Conservation (phyloP, 2,888 invertebrate genomes). For the Hypsopygia costalis region DNA sequence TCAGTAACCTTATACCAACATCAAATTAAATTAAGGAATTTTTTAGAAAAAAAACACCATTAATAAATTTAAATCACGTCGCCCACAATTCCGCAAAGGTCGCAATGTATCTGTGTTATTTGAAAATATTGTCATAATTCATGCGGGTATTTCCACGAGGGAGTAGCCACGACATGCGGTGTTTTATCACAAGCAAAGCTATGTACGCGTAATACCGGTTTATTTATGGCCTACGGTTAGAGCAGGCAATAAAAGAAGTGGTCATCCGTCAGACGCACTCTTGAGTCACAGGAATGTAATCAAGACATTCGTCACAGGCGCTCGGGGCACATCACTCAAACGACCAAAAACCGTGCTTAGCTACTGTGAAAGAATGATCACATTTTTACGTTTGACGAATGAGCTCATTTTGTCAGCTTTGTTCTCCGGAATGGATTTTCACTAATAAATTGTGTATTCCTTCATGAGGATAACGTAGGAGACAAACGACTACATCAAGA, state of each 20-base stretch:
- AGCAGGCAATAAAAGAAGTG: slow-evolving; percentile 54
- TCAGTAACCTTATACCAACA: too few relatives aligned
- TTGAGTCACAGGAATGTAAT: slow-evolving; percentile 61
- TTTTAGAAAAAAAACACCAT: too few relatives aligned
- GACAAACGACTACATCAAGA: slow-evolving; percentile 24
- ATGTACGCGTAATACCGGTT: slow-evolving; percentile 33
- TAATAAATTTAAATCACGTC: not conserved
- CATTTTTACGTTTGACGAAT: slow-evolving; percentile 46
- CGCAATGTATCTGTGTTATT: slow-evolving; percentile 4
- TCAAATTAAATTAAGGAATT: too few relatives aligned
- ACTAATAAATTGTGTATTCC: slow-evolving; percentile 8
- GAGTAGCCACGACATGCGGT: slow-evolving; percentile 16
- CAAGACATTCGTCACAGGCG: slow-evolving; percentile 60
- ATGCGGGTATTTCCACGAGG: slow-evolving; percentile 9
- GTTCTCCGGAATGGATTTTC: slow-evolving; percentile 20
- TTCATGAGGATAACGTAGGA: slow-evolving; percentile 8
- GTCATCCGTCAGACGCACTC: slow-evolving; percentile 57
- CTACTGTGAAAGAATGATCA: slow-evolving; percentile 43
- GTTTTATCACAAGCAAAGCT: slow-evolving; percentile 26
- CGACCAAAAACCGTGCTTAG: slow-evolving; percentile 29
- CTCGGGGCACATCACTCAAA: slow-evolving; percentile 40
- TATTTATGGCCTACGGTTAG: slow-evolving; percentile 43
- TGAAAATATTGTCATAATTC: slow-evolving; percentile 2
- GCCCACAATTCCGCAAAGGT: not conserved
- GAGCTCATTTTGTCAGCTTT: slow-evolving; percentile 27